Percentiles rank a stretch among this genome's conserved stretches.
phyloP scores from a whole-genome alignment of 2,888 invertebrate species.

The Gibbula magus region DNA sequence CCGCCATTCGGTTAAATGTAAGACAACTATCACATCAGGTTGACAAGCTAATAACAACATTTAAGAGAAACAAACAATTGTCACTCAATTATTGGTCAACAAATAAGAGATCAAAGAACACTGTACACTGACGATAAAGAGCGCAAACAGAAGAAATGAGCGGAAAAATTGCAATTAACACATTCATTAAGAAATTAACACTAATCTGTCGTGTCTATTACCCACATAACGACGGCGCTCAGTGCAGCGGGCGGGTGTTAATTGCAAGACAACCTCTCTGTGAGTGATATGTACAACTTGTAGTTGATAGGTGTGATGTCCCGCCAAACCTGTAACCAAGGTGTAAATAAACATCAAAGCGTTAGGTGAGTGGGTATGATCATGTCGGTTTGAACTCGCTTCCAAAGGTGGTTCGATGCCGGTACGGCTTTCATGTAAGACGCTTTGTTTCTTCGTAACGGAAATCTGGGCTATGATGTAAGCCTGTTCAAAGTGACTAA shows the following conservation, averaged over 20 bases:
- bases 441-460: too few relatives aligned
- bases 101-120: conserved; percentile 14
- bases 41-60: background rate
- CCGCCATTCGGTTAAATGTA: too few relatives aligned
- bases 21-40: too few relatives aligned
- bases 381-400: background rate
- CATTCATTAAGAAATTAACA: conserved; percentile 21
- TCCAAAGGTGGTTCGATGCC: background rate
- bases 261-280: background rate
- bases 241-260: background rate
- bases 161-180: conserved; percentile 17
- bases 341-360: background rate
- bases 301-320: background rate
- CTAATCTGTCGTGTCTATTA: conserved; percentile 11
- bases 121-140: background rate
- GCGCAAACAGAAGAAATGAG: conserved; percentile 21
- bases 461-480: too few relatives aligned
- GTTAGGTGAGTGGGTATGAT: background rate
- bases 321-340: background rate
- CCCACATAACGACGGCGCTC: background rate
- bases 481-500: too few relatives aligned
- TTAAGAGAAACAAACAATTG: conserved; percentile 17
- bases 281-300: background rate
- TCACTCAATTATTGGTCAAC: conserved; percentile 14
- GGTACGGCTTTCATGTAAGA: background rate